Evolutionary conservation across 2,113 vertebrate genomes (phyloP).

Genomic region (Dromas ardeola): DNA sequence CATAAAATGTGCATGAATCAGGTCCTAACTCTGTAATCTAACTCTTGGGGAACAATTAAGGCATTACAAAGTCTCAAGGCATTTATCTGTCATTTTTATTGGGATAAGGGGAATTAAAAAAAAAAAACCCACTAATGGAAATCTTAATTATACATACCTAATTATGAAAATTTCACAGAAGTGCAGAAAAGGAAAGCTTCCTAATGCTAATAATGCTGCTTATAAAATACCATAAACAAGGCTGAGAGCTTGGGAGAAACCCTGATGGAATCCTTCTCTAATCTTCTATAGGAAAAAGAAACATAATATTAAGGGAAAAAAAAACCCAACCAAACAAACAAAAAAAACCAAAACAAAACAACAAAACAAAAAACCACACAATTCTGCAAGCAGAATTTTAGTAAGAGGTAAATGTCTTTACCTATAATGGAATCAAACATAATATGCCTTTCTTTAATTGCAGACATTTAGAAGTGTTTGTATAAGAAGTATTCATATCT

Average conservation of each 20-base stretch:
- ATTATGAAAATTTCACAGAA: slow-evolving; percentile 56
- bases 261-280: neutral
- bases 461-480: neutral
- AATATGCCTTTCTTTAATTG: neutral
- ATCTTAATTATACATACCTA: slow-evolving; percentile 65
- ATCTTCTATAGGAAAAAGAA: neutral
- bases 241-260: neutral
- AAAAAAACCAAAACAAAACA: too few relatives aligned
- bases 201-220: neutral
- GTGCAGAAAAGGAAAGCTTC: neutral
- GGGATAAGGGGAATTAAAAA: slow-evolving; percentile 31
- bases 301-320: neutral
- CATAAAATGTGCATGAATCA: slow-evolving; percentile 61
- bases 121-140: slow-evolving; percentile 44
- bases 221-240: slow-evolving; percentile 1
- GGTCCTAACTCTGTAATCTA: slow-evolving; percentile 50
- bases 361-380: too few relatives aligned
- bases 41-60: slow-evolving; percentile 61
- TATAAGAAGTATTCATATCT: neutral
- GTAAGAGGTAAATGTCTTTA: neutral
- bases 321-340: neutral
- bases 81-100: slow-evolving; percentile 68
- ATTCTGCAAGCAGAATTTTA: neutral
- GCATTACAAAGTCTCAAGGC: slow-evolving; percentile 50
- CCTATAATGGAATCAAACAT: neutral